Percentiles rank a stretch among this genome's conserved stretches.
phyloP scores from a whole-genome alignment of 2,797 vertebrate species.

The Fratercula arctica region DNA sequence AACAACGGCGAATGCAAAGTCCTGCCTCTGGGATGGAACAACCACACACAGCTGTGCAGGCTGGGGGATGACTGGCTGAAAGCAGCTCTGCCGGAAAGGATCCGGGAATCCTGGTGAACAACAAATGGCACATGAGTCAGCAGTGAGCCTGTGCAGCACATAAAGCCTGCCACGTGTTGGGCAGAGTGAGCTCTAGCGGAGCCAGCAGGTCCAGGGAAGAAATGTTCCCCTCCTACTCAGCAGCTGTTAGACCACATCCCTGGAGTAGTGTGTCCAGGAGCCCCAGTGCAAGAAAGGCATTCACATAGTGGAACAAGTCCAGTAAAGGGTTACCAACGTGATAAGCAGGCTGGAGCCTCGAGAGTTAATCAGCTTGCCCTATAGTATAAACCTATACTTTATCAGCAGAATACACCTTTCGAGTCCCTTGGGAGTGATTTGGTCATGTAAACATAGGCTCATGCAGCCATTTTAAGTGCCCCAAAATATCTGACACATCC shows the following conservation, averaged over 20 bases:
- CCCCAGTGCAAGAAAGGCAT: no score
- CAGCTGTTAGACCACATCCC: background rate
- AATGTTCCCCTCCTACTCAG: background rate
- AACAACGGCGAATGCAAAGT: background rate
- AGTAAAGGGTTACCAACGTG: background rate
- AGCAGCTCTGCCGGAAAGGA: background rate
- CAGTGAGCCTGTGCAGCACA: background rate
- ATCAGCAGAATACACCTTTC: background rate
- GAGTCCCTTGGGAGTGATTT: background rate
- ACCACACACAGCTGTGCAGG: background rate
- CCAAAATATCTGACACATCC: background rate
- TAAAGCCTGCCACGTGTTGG: background rate
- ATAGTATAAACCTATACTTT: background rate
- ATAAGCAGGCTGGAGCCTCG: background rate
- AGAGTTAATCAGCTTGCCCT: background rate
- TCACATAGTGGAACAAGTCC: no score
- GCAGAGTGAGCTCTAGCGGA: background rate
- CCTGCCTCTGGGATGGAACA: background rate
- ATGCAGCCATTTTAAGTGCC: background rate
- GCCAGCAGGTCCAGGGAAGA: background rate
- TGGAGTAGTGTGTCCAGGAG: background rate
- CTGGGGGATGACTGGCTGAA: no score
- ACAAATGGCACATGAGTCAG: no score
- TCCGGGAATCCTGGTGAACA: background rate
- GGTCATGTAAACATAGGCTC: background rate